A percentile compares a stretch with the other conserved stretches of the same genome.
Conservation (phyloP, 2,113 vertebrate species). For the Laterallus jamaicensis region DNA sequence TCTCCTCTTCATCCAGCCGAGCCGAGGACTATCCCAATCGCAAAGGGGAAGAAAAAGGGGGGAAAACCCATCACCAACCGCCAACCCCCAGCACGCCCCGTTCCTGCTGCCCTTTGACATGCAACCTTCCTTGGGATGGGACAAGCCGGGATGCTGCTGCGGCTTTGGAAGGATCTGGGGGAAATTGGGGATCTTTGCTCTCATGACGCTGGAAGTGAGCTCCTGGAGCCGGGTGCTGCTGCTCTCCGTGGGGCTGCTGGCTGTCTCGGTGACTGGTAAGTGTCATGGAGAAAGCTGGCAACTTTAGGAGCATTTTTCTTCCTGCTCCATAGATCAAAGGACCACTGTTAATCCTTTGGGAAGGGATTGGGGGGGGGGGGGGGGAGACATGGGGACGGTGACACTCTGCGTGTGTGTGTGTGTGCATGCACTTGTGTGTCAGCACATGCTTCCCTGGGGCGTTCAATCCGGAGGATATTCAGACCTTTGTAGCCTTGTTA, state of each 20-base stretch:
- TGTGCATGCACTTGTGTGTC: background rate
- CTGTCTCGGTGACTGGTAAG: slow-evolving; percentile 88
- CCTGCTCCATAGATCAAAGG: background rate
- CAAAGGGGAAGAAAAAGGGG: slow-evolving; percentile 22
- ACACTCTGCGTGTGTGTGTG: background rate
- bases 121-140: slow-evolving; percentile 80
- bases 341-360: background rate
- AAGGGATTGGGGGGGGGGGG: no score
- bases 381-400: background rate
- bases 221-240: slow-evolving; percentile 89
- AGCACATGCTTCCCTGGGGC: background rate
- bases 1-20: slow-evolving; percentile 43
- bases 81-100: background rate
- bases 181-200: slow-evolving; percentile 80
- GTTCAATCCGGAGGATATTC: background rate
- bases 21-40: slow-evolving; percentile 46
- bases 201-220: slow-evolving; percentile 83
- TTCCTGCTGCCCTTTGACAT: slow-evolving; percentile 77
- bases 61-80: background rate
- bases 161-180: slow-evolving; percentile 73
- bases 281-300: slow-evolving; percentile 45
- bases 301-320: background rate
- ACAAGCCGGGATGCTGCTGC: slow-evolving; percentile 80
- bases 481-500: background rate
- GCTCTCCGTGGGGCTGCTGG: slow-evolving; percentile 88